Conservation (phyloP, 2,888 invertebrate genomes). For the Cephus runcator region DNA sequence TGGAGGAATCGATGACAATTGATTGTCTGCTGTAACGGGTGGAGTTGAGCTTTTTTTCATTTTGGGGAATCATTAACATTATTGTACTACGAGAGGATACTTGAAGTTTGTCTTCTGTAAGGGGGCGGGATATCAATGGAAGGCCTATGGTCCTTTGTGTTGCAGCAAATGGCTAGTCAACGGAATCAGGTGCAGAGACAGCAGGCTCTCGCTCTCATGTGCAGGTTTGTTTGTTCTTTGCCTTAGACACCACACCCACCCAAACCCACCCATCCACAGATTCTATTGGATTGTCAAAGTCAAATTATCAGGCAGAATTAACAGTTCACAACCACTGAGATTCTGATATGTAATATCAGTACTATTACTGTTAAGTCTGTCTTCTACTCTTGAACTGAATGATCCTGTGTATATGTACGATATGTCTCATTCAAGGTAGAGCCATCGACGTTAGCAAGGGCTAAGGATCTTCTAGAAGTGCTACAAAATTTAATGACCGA, state of each 20-base stretch:
- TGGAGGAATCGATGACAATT: neutral
- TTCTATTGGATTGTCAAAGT: neutral
- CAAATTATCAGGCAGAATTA: slow-evolving; percentile 1
- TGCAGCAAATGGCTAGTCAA: slow-evolving; percentile 88
- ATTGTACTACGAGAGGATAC: neutral
- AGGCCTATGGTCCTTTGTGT: slow-evolving; percentile 66
- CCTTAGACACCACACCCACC: slow-evolving; percentile 37
- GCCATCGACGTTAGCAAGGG: neutral
- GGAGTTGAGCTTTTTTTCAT: neutral
- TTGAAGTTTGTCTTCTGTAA: slow-evolving; percentile 27
- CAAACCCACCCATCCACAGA: neutral
- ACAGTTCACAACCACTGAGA: neutral
- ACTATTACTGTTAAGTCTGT: neutral
- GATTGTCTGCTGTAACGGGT: neutral
- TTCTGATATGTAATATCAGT: neutral
- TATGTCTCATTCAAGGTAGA: neutral
- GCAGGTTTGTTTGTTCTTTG: slow-evolving; percentile 74
- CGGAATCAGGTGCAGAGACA: slow-evolving; percentile 90
- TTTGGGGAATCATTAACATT: neutral
- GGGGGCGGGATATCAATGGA: slow-evolving; percentile 62
- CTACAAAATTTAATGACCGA: neutral
- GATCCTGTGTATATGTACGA: neutral
- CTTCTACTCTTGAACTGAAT: neutral
- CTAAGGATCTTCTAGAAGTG: neutral
- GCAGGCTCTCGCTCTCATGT: slow-evolving; percentile 91